Conservation (phyloP, 2,888 invertebrate genomes). For the Margaritifera margaritifera region DNA sequence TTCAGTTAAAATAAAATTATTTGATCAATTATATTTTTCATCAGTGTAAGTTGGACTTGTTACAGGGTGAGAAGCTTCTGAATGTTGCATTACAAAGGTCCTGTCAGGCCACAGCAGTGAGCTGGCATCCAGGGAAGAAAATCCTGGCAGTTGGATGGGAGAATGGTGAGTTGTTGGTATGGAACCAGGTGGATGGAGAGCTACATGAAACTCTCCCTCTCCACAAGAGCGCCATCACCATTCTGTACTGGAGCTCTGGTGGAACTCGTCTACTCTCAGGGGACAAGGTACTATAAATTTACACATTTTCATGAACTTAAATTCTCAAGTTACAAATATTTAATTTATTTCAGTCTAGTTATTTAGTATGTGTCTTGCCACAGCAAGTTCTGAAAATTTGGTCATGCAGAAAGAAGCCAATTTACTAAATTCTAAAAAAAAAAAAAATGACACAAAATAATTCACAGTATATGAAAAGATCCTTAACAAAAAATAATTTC, state of each 20-base stretch:
- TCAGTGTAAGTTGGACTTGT: neutral
- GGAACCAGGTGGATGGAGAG: constrained; percentile 78
- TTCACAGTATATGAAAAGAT: too few relatives aligned
- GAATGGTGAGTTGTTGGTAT: constrained; percentile 89
- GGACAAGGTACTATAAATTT: constrained; percentile 79
- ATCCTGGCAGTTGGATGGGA: constrained; percentile 92
- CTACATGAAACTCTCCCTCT: constrained; percentile 76
- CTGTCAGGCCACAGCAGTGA: constrained; percentile 60
- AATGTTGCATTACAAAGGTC: constrained; percentile 60
- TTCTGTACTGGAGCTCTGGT: constrained; percentile 81
- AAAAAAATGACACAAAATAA: too few relatives aligned
- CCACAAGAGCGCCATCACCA: constrained; percentile 76
- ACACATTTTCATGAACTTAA: too few relatives aligned
- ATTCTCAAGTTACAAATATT: too few relatives aligned
- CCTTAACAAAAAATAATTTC: too few relatives aligned
- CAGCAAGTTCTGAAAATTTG: too few relatives aligned
- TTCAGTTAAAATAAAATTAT: too few relatives aligned
- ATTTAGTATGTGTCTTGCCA: too few relatives aligned
- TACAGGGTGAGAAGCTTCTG: constrained; percentile 65
- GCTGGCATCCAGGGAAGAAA: constrained; percentile 90
- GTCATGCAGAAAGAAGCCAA: too few relatives aligned
- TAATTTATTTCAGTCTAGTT: too few relatives aligned
- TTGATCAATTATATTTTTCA: neutral
- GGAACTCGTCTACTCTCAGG: constrained; percentile 90
- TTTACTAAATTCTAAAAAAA: too few relatives aligned